A percentile compares a stretch with the other conserved stretches of the same genome.
Conservation (phyloP, 2,888 invertebrate genomes). For the Ephialtes manifestator region DNA sequence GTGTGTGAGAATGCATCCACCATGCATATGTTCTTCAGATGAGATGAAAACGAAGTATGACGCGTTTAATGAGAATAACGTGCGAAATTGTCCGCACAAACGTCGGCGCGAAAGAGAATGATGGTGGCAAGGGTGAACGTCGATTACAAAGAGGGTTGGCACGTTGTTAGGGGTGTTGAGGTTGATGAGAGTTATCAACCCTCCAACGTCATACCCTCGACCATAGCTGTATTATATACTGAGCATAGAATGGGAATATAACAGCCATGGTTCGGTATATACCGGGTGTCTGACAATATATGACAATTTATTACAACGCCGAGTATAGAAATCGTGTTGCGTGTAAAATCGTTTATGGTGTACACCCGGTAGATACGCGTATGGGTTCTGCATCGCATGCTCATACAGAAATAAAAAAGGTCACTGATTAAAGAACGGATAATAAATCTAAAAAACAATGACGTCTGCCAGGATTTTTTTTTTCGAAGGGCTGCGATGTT, state of each 20-base stretch:
- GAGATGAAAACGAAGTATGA: slow-evolving; percentile 15
- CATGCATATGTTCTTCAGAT: neutral
- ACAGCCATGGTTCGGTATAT: neutral
- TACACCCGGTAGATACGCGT: neutral
- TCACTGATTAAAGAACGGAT: neutral
- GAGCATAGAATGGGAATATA: neutral
- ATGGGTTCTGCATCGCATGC: slow-evolving; percentile 3
- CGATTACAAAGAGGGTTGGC: slow-evolving; percentile 26
- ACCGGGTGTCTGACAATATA: neutral
- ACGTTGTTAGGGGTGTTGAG: slow-evolving; percentile 39
- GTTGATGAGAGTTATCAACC: slow-evolving; percentile 7
- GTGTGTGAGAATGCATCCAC: neutral
- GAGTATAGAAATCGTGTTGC: neutral
- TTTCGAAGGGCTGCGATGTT: neutral
- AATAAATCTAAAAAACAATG: slow-evolving; percentile 26
- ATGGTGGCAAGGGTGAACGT: slow-evolving; percentile 11
- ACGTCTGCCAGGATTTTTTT: slow-evolving; percentile 7
- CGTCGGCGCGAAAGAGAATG: neutral
- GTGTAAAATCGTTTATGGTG: neutral
- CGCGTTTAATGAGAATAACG: slow-evolving; percentile 5
- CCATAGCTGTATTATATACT: neutral
- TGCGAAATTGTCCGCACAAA: neutral
- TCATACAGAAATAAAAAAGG: neutral
- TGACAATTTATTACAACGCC: neutral
- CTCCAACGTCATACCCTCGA: neutral